Conservation (phyloP, 2,888 invertebrate species). For the Drosophila nr. medialis region DNA sequence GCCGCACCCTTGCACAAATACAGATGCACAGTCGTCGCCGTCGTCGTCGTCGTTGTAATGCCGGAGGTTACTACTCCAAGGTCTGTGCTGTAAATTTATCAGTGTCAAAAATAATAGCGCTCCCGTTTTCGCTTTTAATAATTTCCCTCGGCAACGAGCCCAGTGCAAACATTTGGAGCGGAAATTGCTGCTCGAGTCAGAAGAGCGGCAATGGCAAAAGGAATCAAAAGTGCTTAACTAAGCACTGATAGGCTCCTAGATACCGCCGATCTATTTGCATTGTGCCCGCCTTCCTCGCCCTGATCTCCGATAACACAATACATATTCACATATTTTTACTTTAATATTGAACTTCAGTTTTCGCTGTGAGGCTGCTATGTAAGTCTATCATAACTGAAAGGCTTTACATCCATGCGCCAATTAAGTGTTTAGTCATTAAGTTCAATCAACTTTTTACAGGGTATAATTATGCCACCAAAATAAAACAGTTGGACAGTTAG, state of each 20-base stretch:
- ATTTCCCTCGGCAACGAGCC: conserved; percentile 71
- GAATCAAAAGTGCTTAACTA: conserved; percentile 9
- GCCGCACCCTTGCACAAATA: conserved; percentile 32
- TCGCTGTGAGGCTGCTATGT: rapidly evolving
- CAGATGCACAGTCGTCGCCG: conserved; percentile 19
- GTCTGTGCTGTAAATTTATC: conserved; percentile 76
- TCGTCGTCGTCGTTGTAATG: conserved; percentile 17
- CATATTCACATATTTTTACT: neutral
- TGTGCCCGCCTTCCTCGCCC: neutral
- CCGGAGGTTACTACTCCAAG: conserved; percentile 71
- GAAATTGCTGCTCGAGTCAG: conserved; percentile 71
- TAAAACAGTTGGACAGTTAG: conserved; percentile 40
- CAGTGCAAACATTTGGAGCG: conserved; percentile 72
- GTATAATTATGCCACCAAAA: conserved; percentile 22
- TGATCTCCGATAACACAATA: neutral
- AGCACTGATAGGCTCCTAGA: neutral
- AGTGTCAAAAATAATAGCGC: conserved; percentile 80
- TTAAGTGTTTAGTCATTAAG: neutral
- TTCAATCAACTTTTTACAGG: conserved; percentile 10
- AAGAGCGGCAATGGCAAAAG: conserved; percentile 34
- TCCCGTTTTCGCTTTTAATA: conserved; percentile 78
- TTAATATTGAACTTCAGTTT: no score
- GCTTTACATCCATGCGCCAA: neutral
- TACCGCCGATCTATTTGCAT: conserved; percentile 1
- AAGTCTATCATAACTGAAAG: neutral